A percentile compares a stretch with the other conserved stretches of the same genome.
Evolutionary conservation across 2,888 invertebrate species (phyloP).

Genomic region (Ennomos quercinarius): DNA sequence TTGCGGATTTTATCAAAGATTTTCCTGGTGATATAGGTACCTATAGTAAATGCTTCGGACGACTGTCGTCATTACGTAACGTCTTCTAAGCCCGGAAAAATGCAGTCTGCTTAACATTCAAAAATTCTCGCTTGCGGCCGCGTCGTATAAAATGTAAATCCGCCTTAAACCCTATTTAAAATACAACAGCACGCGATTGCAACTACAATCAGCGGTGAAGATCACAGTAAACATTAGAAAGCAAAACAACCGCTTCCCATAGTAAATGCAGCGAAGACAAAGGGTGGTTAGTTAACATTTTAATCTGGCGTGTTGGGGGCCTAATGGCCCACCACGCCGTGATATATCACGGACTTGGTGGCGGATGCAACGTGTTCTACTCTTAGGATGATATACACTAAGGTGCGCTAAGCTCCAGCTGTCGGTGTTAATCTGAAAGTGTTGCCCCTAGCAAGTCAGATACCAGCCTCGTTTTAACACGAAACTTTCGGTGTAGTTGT

Average conservation of each 20-base stretch:
- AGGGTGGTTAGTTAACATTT: constrained; percentile 72
- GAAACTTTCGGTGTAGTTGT: too few species aligned
- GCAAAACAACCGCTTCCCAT: constrained; percentile 59
- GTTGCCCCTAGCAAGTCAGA: background rate
- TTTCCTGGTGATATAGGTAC: too few species aligned
- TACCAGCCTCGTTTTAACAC: too few species aligned
- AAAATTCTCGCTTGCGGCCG: constrained; percentile 27
- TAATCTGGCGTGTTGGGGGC: constrained; percentile 64
- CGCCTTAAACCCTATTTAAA: constrained; percentile 38
- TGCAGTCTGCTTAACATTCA: constrained; percentile 26
- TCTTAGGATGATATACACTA: constrained; percentile 58
- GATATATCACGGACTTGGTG: constrained; percentile 46
- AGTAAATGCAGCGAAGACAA: constrained; percentile 65
- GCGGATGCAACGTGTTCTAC: constrained; percentile 64
- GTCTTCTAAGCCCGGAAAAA: constrained; percentile 8
- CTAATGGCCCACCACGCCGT: constrained; percentile 61
- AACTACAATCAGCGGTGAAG: constrained; percentile 53
- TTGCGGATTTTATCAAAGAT: too few species aligned
- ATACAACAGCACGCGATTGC: constrained; percentile 55
- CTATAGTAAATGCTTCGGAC: too few species aligned
- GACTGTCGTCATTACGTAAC: background rate
- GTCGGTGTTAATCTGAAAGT: constrained; percentile 30
- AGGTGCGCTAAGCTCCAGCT: constrained; percentile 47
- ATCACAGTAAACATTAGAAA: constrained; percentile 58
- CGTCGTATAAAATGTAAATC: constrained; percentile 37